Conservation (phyloP, 1,140 invertebrate genomes). For the Pseudomyrmex flavicornis region DNA sequence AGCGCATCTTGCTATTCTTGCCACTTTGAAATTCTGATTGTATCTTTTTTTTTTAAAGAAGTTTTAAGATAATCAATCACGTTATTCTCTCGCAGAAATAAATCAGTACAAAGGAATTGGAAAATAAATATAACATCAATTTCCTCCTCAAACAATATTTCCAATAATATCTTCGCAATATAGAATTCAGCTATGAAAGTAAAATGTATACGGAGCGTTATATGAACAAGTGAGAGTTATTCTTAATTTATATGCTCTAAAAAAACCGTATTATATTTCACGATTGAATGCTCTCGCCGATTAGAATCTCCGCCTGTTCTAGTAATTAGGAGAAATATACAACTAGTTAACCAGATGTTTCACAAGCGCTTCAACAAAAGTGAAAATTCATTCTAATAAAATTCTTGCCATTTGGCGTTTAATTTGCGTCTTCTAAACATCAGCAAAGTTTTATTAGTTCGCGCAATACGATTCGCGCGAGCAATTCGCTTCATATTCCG, state of each 20-base stretch:
- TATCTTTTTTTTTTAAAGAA: not conserved
- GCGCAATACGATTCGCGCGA: slow-evolving; percentile 12
- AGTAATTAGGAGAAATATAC: slow-evolving; percentile 12
- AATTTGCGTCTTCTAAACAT: slow-evolving; percentile 15
- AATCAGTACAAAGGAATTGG: too few relatives aligned
- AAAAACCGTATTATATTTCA: not conserved
- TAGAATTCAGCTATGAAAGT: not conserved
- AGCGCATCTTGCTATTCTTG: not conserved
- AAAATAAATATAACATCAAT: slow-evolving; percentile 29
- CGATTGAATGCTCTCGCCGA: not conserved
- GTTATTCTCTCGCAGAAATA: not conserved
- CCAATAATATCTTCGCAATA: slow-evolving; percentile 7
- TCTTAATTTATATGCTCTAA: too few relatives aligned
- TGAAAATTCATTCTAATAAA: slow-evolving; percentile 21
- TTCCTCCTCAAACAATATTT: not conserved
- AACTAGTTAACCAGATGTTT: slow-evolving; percentile 8
- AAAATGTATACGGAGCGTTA: not conserved
- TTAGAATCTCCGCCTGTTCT: slow-evolving; percentile 2
- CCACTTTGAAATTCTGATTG: not conserved
- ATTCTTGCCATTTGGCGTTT: slow-evolving; percentile 38
- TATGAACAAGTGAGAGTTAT: too few relatives aligned
- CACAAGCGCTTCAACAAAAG: not conserved
- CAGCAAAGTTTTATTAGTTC: slow-evolving; percentile 45
- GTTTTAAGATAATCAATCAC: slow-evolving; percentile 22
- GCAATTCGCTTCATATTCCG: slow-evolving; percentile 49